Conservation (phyloP, 2,113 vertebrate genomes). For the Cinclus mexicanus region DNA sequence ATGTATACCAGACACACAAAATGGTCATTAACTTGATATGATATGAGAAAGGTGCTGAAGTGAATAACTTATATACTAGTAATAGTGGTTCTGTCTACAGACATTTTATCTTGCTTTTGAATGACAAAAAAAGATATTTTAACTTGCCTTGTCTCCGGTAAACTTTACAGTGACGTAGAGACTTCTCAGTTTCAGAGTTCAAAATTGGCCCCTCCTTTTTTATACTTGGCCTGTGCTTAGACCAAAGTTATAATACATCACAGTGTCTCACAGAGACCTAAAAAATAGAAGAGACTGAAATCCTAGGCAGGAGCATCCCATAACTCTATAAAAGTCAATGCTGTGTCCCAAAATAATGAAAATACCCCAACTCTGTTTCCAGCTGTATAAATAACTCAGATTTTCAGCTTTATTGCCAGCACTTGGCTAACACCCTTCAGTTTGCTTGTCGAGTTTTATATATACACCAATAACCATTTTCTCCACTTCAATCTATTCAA, state of each 20-base stretch:
- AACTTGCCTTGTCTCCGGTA: neutral
- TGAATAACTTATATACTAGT: conserved; percentile 41
- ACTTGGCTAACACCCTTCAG: neutral
- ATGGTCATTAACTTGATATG: conserved; percentile 45
- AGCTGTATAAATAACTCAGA: conserved; percentile 11
- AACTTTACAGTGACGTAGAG: conserved; percentile 12
- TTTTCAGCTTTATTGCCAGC: neutral
- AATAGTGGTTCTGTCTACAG: neutral
- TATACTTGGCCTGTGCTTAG: neutral
- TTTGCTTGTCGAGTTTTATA: neutral
- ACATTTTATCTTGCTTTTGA: conserved; percentile 39
- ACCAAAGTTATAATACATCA: neutral
- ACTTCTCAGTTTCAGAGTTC: neutral
- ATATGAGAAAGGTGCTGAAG: conserved; percentile 59
- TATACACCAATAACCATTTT: neutral
- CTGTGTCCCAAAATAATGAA: neutral
- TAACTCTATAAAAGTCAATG: neutral
- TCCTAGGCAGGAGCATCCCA: neutral
- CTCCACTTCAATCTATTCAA: neutral
- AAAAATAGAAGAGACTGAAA: conserved; percentile 21
- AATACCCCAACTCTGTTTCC: neutral
- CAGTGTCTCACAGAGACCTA: neutral
- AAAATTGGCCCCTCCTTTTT: neutral
- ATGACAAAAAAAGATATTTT: neutral
- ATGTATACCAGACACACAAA: conserved; percentile 54